Percentiles rank a stretch among this genome's conserved stretches.
Evolutionary conservation across 2,797 vertebrate species (phyloP).

Genomic region (Pipistrellus nathusii): DNA sequence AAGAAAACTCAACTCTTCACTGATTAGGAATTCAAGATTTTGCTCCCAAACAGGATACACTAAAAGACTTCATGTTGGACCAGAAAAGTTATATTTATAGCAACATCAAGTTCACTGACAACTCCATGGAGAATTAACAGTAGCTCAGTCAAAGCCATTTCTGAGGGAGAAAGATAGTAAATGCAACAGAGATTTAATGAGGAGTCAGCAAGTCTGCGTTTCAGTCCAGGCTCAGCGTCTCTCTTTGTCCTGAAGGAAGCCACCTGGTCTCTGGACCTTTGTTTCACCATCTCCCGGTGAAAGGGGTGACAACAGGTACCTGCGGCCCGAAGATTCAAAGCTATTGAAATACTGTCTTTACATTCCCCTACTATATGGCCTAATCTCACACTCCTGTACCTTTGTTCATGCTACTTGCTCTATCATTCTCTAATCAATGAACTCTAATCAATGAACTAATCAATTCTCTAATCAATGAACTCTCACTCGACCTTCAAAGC

Average conservation of each 20-base stretch:
- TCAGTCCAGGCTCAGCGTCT: neutral
- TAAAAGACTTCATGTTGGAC: neutral
- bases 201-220: neutral
- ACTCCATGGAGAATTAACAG: slow-evolving; percentile 6
- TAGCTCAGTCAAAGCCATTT: slow-evolving; percentile 41
- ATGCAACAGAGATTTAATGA: neutral
- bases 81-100: slow-evolving; percentile 1
- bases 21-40: slow-evolving; percentile 31
- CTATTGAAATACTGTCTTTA: neutral
- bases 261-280: neutral
- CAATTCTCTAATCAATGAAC: slow-evolving; percentile 8
- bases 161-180: slow-evolving; percentile 3
- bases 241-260: neutral
- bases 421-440: slow-evolving; percentile 4
- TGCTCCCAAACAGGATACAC: neutral
- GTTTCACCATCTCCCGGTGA: slow-evolving; percentile 18
- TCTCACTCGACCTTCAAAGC: neutral
- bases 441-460: neutral
- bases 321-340: slow-evolving; percentile 18
- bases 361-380: neutral
- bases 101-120: slow-evolving; percentile 41
- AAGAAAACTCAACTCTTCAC: neutral
- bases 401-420: slow-evolving; percentile 17
- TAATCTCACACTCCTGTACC: neutral
- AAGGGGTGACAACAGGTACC: neutral